Conservation (phyloP, 2,888 invertebrate species). For the Campoplex capitator region DNA sequence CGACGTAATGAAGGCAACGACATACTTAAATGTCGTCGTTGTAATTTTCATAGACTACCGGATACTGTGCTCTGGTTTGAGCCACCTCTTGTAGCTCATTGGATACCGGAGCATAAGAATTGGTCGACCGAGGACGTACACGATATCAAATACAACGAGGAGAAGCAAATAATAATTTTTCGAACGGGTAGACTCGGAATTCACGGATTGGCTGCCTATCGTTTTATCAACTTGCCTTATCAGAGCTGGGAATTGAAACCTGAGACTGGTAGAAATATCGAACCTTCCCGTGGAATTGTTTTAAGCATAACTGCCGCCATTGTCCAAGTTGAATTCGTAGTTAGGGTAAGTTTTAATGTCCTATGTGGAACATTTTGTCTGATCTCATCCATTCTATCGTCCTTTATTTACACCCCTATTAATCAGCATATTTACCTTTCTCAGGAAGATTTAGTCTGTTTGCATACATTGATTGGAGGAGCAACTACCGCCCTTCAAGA, state of each 20-base stretch:
- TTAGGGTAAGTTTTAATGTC: conserved; percentile 79
- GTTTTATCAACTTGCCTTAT: conserved; percentile 93
- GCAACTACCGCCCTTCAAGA: conserved; percentile 87
- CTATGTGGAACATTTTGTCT: background rate
- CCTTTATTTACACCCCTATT: background rate
- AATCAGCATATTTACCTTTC: conserved; percentile 31
- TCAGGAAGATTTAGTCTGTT: conserved; percentile 84
- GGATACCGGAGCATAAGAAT: conserved; percentile 86
- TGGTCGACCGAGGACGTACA: conserved; percentile 92
- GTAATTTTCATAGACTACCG: conserved; percentile 86
- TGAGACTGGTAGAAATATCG: conserved; percentile 85
- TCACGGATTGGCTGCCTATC: conserved; percentile 89
- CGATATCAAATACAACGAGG: conserved; percentile 94
- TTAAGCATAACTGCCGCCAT: conserved; percentile 87
- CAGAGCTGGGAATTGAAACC: conserved; percentile 95
- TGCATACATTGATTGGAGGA: conserved; percentile 84
- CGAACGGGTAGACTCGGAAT: conserved; percentile 89
- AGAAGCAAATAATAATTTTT: conserved; percentile 92
- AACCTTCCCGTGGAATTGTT: conserved; percentile 81
- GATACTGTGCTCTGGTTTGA: conserved; percentile 91
- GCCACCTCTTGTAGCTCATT: conserved; percentile 91
- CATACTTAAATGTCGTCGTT: no score
- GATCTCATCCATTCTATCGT: no score
- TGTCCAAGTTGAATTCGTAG: conserved; percentile 86
- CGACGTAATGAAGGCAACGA: no score